phyloP scores from a whole-genome alignment of 1,140 invertebrate species.

The Drosophila tristis region DNA sequence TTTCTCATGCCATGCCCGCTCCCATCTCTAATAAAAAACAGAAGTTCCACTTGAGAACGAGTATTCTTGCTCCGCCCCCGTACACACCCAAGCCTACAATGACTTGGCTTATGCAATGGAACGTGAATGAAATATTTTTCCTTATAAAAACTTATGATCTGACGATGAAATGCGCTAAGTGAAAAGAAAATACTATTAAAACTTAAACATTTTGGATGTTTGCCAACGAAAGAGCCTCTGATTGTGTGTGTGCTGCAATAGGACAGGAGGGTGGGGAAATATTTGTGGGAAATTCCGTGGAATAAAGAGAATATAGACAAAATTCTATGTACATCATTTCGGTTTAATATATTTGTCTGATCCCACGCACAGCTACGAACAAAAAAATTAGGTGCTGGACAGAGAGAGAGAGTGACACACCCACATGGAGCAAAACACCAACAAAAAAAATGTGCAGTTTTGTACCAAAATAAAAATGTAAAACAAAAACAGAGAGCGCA shows the following conservation, averaged over 20 bases:
- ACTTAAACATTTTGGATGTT: constrained; percentile 57
- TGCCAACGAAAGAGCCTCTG: constrained; percentile 37
- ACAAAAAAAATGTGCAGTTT: constrained; percentile 27
- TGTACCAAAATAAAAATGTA: constrained; percentile 49
- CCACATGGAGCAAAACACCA: constrained; percentile 17
- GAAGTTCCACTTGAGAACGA: constrained; percentile 9
- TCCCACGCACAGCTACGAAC: constrained; percentile 1
- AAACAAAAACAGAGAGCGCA: constrained; percentile 25
- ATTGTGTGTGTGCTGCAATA: constrained; percentile 24
- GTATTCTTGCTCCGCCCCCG: constrained; percentile 24
- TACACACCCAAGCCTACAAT: not conserved
- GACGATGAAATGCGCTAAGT: constrained; percentile 38
- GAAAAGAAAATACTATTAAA: constrained; percentile 54
- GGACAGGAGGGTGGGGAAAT: not conserved
- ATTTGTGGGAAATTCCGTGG: constrained; percentile 28
- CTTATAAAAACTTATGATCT: constrained; percentile 44
- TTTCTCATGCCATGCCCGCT: too few relatives aligned
- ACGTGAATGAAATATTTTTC: constrained; percentile 21
- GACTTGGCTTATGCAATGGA: constrained; percentile 33
- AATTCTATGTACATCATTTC: constrained; percentile 38
- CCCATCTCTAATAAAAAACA: constrained; percentile 5
- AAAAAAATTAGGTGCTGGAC: constrained; percentile 4
- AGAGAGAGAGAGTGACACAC: constrained; percentile 40
- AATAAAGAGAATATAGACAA: constrained; percentile 16
- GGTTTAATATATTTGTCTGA: constrained; percentile 4